phyloP scores from a whole-genome alignment of 2,888 invertebrate species.

The Lycophotia porphyrea region DNA sequence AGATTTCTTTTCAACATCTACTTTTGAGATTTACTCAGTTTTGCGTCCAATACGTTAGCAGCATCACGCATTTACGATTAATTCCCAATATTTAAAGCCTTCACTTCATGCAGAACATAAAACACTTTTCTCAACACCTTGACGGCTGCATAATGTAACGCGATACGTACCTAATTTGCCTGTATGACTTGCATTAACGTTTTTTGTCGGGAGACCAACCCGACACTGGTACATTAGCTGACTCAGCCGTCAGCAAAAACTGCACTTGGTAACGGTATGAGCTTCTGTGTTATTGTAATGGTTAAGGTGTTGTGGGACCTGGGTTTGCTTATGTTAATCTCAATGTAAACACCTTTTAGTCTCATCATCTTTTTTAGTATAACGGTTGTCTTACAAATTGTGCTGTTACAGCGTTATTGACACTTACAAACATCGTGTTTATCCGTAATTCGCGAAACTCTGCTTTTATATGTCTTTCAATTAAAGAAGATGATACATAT shows the following conservation, averaged over 20 bases:
- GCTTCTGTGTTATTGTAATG: conserved; percentile 36
- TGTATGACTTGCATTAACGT: conserved; percentile 77
- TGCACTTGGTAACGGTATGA: conserved; percentile 57
- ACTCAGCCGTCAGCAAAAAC: conserved; percentile 71
- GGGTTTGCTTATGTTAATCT: conserved; percentile 32
- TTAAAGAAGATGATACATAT: not conserved
- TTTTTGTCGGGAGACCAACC: conserved; percentile 71
- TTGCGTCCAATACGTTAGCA: not conserved
- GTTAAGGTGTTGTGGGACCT: conserved; percentile 23
- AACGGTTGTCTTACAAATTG: conserved; percentile 20
- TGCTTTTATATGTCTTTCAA: not conserved
- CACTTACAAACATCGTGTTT: not conserved
- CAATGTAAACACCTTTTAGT: conserved; percentile 14
- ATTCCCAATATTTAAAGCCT: conserved; percentile 28
- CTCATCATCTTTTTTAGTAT: not conserved
- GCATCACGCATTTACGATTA: conserved; percentile 9
- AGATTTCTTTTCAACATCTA: conserved; percentile 3
- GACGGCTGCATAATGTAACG: conserved; percentile 57
- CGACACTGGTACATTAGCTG: conserved; percentile 78
- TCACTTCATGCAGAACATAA: conserved; percentile 23
- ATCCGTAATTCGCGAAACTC: not conserved
- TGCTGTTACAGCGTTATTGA: not conserved
- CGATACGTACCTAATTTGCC: conserved; percentile 72
- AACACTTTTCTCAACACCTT: conserved; percentile 35
- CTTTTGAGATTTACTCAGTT: not conserved